phyloP scores from a whole-genome alignment of 2,888 invertebrate genomes.

The Zaprionus obscuricornis region DNA sequence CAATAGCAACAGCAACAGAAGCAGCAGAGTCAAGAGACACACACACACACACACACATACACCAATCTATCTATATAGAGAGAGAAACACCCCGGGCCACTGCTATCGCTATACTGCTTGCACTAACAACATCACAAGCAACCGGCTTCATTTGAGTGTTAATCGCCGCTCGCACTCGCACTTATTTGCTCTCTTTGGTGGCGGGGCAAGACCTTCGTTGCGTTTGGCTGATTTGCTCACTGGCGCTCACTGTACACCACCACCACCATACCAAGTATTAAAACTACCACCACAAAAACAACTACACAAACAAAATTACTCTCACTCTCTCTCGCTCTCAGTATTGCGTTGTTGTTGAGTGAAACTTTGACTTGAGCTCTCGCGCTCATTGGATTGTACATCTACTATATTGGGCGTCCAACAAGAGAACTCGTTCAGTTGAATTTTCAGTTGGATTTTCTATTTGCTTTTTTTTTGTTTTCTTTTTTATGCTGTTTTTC shows the following conservation, averaged over 20 bases:
- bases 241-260: conserved; percentile 23
- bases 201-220: conserved; percentile 82
- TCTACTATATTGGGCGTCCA: conserved; percentile 41
- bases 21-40: conserved; percentile 17
- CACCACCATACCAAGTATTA: conserved; percentile 33
- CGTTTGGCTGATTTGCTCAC: conserved; percentile 77
- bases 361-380: conserved; percentile 22
- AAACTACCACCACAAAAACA: conserved; percentile 25
- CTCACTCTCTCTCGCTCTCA: conserved; percentile 13
- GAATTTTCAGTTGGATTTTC: conserved; percentile 15
- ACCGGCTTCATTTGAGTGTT: conserved; percentile 55
- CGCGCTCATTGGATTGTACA: conserved; percentile 38
- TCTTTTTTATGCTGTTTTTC: conserved; percentile 35
- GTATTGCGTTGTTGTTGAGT: conserved; percentile 48
- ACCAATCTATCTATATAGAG: too few relatives aligned
- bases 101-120: conserved; percentile 50
- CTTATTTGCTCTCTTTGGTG: conserved; percentile 48
- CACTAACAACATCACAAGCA: conserved; percentile 34
- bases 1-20: neutral
- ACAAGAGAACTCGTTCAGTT: conserved; percentile 60
- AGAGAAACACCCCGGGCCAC: conserved; percentile 32
- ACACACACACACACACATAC: conserved; percentile 26
- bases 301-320: conserved; percentile 5
- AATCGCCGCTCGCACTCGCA: conserved; percentile 56
- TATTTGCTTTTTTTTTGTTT: conserved; percentile 32